These are phyloP conservation scores for Ictidomys tridecemlineatus DNA, from an alignment of 2,113 vertebrate species.

Conservation along the genomic window DNA sequence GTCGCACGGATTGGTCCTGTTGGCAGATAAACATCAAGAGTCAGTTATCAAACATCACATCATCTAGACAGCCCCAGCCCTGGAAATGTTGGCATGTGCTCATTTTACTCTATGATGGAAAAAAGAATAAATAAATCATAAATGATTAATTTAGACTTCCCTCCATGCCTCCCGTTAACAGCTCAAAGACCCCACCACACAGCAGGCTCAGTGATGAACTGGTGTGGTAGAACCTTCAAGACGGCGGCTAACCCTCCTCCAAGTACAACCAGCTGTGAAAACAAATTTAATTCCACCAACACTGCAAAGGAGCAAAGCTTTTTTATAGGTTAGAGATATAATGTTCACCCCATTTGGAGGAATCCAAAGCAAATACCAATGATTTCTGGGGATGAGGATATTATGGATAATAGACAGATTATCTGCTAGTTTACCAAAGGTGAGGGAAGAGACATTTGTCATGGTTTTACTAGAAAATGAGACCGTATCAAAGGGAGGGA, in stretches of 20 bases:
- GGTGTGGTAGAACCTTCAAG: constrained; percentile 93
- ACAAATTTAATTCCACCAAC: constrained; percentile 93
- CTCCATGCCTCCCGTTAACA: constrained; percentile 89
- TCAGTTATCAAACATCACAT: constrained; percentile 83
- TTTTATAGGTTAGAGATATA: constrained; percentile 96
- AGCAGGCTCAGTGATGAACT: constrained; percentile 91
- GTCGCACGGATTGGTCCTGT: neutral
- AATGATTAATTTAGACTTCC: constrained; percentile 94
- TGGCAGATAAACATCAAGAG: constrained; percentile 77
- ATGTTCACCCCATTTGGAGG: constrained; percentile 92
- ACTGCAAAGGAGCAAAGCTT: constrained; percentile 92
- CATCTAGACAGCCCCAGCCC: constrained; percentile 79
- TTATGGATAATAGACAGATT: constrained; percentile 91
- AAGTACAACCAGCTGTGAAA: constrained; percentile 99
- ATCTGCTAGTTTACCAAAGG: constrained; percentile 88
- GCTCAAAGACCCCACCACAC: constrained; percentile 90
- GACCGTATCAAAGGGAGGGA: constrained; percentile 90
- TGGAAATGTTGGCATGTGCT: constrained; percentile 87
- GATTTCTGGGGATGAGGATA: constrained; percentile 91
- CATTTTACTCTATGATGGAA: constrained; percentile 83
- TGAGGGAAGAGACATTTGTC: constrained; percentile 88
- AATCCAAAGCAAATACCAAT: constrained; percentile 95
- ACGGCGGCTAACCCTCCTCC: constrained; percentile 93
- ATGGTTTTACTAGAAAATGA: constrained; percentile 91
- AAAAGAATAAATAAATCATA: constrained; percentile 91